phyloP scores from a whole-genome alignment of 2,797 vertebrate species.

The Accipiter badius region DNA sequence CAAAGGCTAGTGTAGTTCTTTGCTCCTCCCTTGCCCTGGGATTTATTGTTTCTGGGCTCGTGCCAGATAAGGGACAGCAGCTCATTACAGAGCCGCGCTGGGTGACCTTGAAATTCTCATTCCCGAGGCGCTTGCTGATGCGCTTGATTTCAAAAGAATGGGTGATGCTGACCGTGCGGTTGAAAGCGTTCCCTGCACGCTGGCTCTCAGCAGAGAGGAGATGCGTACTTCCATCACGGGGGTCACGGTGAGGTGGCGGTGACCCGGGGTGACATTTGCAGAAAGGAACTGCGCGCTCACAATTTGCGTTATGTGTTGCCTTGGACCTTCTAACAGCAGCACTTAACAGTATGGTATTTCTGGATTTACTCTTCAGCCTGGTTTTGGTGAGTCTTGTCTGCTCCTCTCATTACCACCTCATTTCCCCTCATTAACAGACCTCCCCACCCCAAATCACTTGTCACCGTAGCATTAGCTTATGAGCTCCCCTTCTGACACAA shows the following conservation, averaged over 20 bases:
- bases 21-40: not conserved
- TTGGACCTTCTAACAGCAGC: not conserved
- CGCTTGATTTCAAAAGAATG: not conserved
- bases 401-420: constrained; percentile 25
- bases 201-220: not conserved
- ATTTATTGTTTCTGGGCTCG: not conserved
- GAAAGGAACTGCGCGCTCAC: not conserved
- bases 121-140: not conserved
- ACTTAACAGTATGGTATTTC: not conserved
- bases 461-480: constrained; percentile 7
- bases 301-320: fast-evolving
- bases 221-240: not conserved
- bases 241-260: not conserved
- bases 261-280: not conserved
- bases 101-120: constrained; percentile 24
- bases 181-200: not conserved
- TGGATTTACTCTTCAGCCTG: not conserved
- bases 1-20: not conserved
- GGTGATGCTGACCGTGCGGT: not conserved
- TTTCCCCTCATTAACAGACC: constrained; percentile 32
- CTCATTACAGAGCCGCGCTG: not conserved
- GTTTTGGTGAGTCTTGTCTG: not conserved
- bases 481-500: not conserved
- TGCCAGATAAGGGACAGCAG: not conserved
- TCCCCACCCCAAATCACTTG: not conserved